These are phyloP conservation scores for Troides helena DNA, from an alignment of 2,888 invertebrate genomes.

Conservation along the genomic window DNA sequence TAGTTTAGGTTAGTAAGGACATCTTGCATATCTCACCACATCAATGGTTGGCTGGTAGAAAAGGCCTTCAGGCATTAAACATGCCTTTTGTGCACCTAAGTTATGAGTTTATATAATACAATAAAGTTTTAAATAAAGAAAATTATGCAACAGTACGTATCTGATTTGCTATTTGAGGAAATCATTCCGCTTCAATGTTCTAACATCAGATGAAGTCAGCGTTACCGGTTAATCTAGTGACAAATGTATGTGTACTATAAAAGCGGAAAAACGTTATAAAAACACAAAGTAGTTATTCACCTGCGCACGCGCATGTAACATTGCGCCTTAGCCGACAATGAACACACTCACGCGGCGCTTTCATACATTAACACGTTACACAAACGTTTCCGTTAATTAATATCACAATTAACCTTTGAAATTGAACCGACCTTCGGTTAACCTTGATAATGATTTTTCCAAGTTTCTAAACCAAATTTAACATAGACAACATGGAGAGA, in stretches of 20 bases:
- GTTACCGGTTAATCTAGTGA: slow-evolving; percentile 8
- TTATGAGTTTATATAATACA: no score
- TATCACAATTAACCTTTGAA: slow-evolving; percentile 42
- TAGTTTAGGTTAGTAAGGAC: no score
- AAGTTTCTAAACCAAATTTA: background rate
- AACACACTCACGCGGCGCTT: slow-evolving; percentile 16
- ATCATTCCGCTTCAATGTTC: background rate
- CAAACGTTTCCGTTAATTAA: slow-evolving; percentile 31
- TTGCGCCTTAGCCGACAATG: slow-evolving; percentile 7
- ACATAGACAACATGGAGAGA: no score
- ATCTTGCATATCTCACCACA: no score
- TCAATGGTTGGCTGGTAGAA: no score
- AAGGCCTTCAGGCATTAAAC: no score
- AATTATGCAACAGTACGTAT: background rate
- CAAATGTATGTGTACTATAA: slow-evolving; percentile 4
- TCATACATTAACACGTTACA: slow-evolving; percentile 3
- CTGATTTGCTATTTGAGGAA: background rate
- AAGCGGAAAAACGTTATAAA: slow-evolving; percentile 16
- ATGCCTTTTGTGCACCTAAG: no score
- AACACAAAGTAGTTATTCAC: slow-evolving; percentile 9
- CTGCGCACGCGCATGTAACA: slow-evolving; percentile 1
- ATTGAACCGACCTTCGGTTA: slow-evolving; percentile 46
- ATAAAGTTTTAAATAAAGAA: no score
- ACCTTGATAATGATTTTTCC: slow-evolving; percentile 27
- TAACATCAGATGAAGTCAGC: background rate